Evolutionary conservation across 1,140 invertebrate species (phyloP), one percentile per base, ranked within the genome.

Genomic region (Hyphantria cunea): DNA sequence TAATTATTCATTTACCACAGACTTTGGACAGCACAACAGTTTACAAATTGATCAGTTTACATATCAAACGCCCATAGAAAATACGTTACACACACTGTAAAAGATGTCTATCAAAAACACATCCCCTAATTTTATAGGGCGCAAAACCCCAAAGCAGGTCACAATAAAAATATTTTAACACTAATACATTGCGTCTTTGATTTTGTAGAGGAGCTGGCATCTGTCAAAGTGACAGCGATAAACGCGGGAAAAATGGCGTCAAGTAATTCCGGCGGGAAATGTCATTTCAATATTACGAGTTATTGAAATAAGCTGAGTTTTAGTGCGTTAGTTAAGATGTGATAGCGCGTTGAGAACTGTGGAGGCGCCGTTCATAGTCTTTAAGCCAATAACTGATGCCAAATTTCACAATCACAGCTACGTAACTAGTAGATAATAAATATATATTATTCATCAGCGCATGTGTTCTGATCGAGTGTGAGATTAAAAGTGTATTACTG

Each of bases 341-440:
- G 74, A 68, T 55, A 63, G 70, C 72, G 58, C 53, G 64, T 17
- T 42, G 59, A 51, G 49, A n/a, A 86, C 81, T 84, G 74, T 58
- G 56, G 59, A 49, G 64, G 64, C 74, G 72, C 61, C 61, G 66
- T 53, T 54, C 42, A 48, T 31, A 52, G 54, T 54, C 41, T 58
- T 33, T 51, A 59, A 56, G 82, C 86, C 81, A 84, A 80, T 79
- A 71, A 59, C 13, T 70, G 61, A 51, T 87, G 84, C 86, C 86
- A 89, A 89, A 83, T 86, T 86, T 81, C 82, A 78, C 83, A 86
- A 89, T 77, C 69, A 47, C 12, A 6, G 3, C 31, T 25, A 37
- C 50, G 50, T 52, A 53, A 52, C 42, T 66, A 7, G 56, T 13
- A 48, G 45, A 49, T 58, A 49, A 49, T 58, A 49, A 49, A 14